Conservation (phyloP, 2,888 invertebrate species). For the Euzetes globulus region DNA sequence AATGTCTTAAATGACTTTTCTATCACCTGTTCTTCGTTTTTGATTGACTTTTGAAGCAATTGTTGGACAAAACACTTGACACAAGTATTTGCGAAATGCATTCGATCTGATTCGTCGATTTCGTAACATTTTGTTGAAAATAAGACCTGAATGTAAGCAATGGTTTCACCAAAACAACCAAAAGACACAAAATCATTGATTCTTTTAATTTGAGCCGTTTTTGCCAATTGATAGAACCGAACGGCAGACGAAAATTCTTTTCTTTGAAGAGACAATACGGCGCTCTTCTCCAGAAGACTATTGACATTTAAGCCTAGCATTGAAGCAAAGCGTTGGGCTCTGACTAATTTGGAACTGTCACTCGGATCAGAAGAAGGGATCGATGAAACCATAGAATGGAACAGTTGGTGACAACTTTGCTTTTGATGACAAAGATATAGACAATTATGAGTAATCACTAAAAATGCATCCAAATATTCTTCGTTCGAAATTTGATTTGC, state of each 20-base stretch:
- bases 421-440: conserved; percentile 12
- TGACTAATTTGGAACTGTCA: conserved; percentile 15
- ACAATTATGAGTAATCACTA: not conserved
- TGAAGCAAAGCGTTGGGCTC: conserved; percentile 39
- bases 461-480: not conserved
- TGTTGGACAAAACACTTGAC: conserved; percentile 60
- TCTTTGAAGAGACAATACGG: conserved; percentile 67
- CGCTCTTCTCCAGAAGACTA: conserved; percentile 64
- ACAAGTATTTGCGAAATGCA: conserved; percentile 60
- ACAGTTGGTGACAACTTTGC: conserved; percentile 10
- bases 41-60: conserved; percentile 46
- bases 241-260: conserved; percentile 68
- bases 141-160: conserved; percentile 55
- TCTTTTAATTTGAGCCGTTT: conserved; percentile 58
- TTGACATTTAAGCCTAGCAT: conserved; percentile 54
- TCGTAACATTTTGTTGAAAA: conserved; percentile 52
- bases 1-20: conserved; percentile 48
- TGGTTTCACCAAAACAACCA: conserved; percentile 57
- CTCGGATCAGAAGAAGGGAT: not conserved
- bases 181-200: conserved; percentile 58
- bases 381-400: not conserved
- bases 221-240: conserved; percentile 69
- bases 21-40: conserved; percentile 41
- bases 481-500: not conserved
- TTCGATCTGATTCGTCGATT: conserved; percentile 54